phyloP scores from a whole-genome alignment of 37 sponge, comb jelly and placozoan genomes.

The Ianthella basta region DNA sequence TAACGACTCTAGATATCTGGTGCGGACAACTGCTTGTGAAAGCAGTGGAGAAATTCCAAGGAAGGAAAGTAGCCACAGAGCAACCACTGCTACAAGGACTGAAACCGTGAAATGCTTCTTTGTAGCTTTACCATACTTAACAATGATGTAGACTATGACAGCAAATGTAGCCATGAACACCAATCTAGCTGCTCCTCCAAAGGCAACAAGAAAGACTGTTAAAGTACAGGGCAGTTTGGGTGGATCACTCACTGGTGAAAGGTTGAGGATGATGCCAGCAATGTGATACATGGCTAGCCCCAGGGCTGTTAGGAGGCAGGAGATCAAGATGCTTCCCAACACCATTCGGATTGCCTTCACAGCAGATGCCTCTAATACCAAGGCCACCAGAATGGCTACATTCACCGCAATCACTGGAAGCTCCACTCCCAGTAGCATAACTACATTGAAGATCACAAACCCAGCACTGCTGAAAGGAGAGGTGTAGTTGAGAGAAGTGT shows the following conservation, averaged over 20 bases:
- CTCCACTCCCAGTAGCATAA: neutral
- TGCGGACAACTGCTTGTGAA: neutral
- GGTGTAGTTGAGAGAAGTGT: no score
- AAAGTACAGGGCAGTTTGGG: neutral
- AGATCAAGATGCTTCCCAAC: neutral
- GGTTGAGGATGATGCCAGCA: conserved; percentile 11
- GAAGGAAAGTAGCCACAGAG: neutral
- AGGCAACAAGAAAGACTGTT: neutral
- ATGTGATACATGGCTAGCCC: conserved; percentile 9
- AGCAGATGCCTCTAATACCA: neutral
- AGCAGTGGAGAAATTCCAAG: neutral
- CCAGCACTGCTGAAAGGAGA: no score
- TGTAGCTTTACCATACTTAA: neutral
- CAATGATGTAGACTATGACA: neutral
- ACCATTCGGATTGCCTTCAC: neutral
- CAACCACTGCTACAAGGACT: neutral
- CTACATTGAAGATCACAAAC: neutral
- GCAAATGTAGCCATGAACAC: conserved; percentile 2
- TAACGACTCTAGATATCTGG: neutral
- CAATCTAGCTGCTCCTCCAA: conserved; percentile 4
- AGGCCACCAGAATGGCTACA: neutral
- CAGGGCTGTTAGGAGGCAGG: neutral
- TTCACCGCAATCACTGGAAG: neutral
- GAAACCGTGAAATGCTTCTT: neutral
- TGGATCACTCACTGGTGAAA: neutral